Evolutionary conservation across 2,797 vertebrate species (phyloP).

Genomic region (Silurus aristotelis): DNA sequence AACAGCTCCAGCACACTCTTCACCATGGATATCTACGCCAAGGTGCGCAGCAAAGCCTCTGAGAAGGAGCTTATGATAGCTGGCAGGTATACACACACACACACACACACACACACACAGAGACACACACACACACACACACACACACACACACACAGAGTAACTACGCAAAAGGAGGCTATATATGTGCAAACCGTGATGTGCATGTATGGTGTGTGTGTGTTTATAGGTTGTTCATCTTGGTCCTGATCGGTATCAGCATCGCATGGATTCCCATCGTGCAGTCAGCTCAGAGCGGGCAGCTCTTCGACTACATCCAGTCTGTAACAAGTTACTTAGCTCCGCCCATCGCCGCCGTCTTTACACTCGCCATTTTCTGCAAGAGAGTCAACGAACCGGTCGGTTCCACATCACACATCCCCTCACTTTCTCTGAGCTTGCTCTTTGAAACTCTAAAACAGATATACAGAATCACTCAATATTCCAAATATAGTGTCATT

Average conservation of each 20-base stretch:
- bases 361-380: conserved; percentile 49
- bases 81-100: conserved; percentile 75
- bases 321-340: conserved; percentile 54
- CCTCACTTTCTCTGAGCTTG: no score
- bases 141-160: background rate
- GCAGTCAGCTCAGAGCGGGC: conserved; percentile 85
- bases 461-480: no score
- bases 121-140: conserved; percentile 3
- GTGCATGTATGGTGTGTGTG: conserved; percentile 9
- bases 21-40: conserved; percentile 95
- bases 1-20: conserved; percentile 95
- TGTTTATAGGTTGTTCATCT: conserved; percentile 82
- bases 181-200: background rate
- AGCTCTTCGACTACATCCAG: conserved; percentile 89
- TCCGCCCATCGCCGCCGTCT: conserved; percentile 53
- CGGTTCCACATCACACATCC: background rate
- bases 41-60: conserved; percentile 72
- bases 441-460: background rate
- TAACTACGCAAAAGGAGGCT: no score
- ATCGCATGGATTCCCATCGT: conserved; percentile 93
- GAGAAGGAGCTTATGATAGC: conserved; percentile 92
- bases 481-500: no score
- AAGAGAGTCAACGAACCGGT: conserved; percentile 55
- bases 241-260: conserved; percentile 83
- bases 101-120: background rate